Percentiles rank a stretch among this genome's conserved stretches.
Conservation (phyloP, 2,888 invertebrate species). For the Loripinus fragilis region DNA sequence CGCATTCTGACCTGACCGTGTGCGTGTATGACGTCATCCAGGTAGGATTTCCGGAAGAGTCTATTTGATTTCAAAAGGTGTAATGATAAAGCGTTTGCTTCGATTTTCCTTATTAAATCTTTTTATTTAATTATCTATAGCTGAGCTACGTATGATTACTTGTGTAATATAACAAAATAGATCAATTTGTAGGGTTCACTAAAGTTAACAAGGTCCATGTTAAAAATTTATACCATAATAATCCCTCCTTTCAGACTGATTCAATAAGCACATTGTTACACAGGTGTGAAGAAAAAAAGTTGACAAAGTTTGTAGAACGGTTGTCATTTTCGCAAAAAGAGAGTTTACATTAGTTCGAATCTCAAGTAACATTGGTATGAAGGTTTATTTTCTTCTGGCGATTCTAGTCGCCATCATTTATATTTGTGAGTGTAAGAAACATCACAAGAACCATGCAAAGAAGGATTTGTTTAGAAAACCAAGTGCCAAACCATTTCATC, state of each 20-base stretch:
- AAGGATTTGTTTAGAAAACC: background rate
- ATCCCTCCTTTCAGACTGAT: no score
- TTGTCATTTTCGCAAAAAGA: no score
- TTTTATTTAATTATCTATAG: no score
- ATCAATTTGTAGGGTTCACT: no score
- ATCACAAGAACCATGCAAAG: background rate
- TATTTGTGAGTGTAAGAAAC: background rate
- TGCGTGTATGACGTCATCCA: constrained; percentile 6
- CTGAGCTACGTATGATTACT: no score
- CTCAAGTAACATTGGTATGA: background rate
- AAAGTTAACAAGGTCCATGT: no score
- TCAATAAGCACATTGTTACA: background rate
- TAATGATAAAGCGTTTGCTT: no score
- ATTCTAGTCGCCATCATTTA: background rate
- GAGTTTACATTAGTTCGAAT: no score
- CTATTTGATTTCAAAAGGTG: background rate
- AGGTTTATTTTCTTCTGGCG: background rate
- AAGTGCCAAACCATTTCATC: background rate
- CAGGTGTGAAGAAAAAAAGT: background rate
- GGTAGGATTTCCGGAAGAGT: constrained; percentile 2
- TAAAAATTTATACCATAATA: no score
- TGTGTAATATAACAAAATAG: no score
- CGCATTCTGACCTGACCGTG: no score
- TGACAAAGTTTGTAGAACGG: background rate
- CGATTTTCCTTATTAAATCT: no score